These are phyloP conservation scores for Madoqua kirkii DNA, from an alignment of 2,113 vertebrate genomes.

Conservation along the genomic window DNA sequence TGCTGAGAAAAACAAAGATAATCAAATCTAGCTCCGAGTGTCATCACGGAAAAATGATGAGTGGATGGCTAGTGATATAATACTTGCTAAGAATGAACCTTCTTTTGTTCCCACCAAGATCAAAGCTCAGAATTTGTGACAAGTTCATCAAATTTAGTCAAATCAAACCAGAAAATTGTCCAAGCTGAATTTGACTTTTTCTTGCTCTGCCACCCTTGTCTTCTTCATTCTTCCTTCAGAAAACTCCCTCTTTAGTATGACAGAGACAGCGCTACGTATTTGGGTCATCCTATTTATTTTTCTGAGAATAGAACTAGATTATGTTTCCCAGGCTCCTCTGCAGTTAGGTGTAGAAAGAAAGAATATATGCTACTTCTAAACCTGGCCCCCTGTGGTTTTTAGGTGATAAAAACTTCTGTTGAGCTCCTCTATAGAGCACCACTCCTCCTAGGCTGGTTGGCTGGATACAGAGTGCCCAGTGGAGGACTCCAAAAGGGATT, in stretches of 20 bases:
- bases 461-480: neutral
- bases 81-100: neutral
- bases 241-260: neutral
- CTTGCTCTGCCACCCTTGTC: neutral
- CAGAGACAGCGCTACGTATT: neutral
- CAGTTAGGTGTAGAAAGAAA: neutral
- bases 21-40: neutral
- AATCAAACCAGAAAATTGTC: neutral
- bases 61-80: neutral
- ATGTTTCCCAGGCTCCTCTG: neutral
- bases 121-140: neutral
- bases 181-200: neutral
- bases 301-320: slow-evolving; percentile 19
- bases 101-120: neutral
- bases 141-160: slow-evolving; percentile 29
- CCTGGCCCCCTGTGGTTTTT: neutral
- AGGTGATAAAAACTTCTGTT: neutral
- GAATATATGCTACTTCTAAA: neutral
- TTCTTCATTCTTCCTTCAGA: neutral
- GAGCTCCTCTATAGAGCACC: neutral
- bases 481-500: neutral
- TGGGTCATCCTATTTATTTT: neutral
- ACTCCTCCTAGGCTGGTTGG: neutral
- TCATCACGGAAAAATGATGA: slow-evolving; percentile 13
- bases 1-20: slow-evolving; percentile 11